Percentiles rank a stretch among this genome's conserved stretches.
Evolutionary conservation across 1,140 invertebrate genomes (phyloP).

Genomic region (Steinernema khuongi): DNA sequence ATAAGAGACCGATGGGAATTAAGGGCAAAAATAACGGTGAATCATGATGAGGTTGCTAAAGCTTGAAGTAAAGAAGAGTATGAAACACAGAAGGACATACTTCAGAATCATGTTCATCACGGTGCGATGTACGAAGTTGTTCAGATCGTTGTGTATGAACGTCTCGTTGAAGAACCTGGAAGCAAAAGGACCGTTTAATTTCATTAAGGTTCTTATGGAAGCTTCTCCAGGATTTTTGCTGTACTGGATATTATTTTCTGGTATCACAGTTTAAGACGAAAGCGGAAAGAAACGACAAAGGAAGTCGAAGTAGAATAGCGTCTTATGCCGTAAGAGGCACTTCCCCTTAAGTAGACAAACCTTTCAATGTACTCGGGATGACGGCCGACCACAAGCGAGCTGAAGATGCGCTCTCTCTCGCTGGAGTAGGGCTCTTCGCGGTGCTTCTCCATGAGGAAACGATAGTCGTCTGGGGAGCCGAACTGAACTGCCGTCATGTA

Average conservation of each 20-base stretch:
- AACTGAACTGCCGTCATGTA: conserved; percentile 6
- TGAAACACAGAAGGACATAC: not conserved
- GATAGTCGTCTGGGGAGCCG: conserved; percentile 6
- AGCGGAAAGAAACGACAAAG: too few relatives aligned
- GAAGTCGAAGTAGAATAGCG: too few relatives aligned
- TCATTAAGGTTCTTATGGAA: too few relatives aligned
- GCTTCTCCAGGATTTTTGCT: too few relatives aligned
- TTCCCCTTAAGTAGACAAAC: not conserved
- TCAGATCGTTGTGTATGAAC: not conserved
- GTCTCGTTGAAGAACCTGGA: conserved; percentile 13
- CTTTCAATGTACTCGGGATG: not conserved
- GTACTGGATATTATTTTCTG: too few relatives aligned
- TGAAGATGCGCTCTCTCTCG: not conserved
- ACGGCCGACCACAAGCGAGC: not conserved
- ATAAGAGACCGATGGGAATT: too few relatives aligned
- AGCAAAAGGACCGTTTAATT: not conserved
- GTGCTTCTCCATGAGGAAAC: not conserved
- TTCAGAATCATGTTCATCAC: conserved; percentile 5
- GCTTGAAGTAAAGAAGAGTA: too few relatives aligned
- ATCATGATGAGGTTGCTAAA: too few relatives aligned
- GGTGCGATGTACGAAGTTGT: not conserved
- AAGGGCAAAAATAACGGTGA: too few relatives aligned
- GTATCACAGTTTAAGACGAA: too few relatives aligned
- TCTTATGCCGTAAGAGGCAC: too few relatives aligned
- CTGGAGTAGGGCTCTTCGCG: not conserved